Evolutionary conservation across 2,888 invertebrate species (phyloP).

Genomic region (Acronicta alni): DNA sequence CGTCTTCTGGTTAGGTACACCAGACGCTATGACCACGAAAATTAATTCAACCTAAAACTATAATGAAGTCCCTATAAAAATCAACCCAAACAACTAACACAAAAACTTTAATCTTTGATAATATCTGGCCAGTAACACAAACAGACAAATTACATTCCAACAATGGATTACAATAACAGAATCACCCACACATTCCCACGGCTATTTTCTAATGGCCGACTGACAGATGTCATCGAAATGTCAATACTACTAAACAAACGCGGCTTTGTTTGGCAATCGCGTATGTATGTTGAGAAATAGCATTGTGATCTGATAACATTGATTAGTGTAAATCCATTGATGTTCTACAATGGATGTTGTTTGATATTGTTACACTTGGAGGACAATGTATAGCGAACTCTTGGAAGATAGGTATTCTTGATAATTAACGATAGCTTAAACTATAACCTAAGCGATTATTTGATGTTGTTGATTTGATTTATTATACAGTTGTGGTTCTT

Average conservation of each 20-base stretch:
- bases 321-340: slow-evolving; percentile 20
- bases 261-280: slow-evolving; percentile 47
- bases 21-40: no score
- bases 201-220: slow-evolving; percentile 37
- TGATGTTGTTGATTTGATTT: no score
- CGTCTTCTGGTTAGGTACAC: no score
- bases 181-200: slow-evolving; percentile 54
- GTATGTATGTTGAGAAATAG: slow-evolving; percentile 46
- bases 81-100: slow-evolving; percentile 6
- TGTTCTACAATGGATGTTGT: not conserved
- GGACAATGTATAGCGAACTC: slow-evolving; percentile 6
- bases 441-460: no score
- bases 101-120: slow-evolving; percentile 7
- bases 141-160: slow-evolving; percentile 37
- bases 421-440: not conserved
- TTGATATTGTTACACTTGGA: no score
- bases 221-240: slow-evolving; percentile 60
- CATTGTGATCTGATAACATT: slow-evolving; percentile 30
- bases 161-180: slow-evolving; percentile 46
- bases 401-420: not conserved
- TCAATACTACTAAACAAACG: slow-evolving; percentile 58
- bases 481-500: no score
- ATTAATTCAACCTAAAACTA: no score
- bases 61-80: no score
- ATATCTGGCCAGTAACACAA: slow-evolving; percentile 21